Base-by-base conservation (phyloP, 1,140 invertebrate species). In the Monochamus saltuarius region DNA sequence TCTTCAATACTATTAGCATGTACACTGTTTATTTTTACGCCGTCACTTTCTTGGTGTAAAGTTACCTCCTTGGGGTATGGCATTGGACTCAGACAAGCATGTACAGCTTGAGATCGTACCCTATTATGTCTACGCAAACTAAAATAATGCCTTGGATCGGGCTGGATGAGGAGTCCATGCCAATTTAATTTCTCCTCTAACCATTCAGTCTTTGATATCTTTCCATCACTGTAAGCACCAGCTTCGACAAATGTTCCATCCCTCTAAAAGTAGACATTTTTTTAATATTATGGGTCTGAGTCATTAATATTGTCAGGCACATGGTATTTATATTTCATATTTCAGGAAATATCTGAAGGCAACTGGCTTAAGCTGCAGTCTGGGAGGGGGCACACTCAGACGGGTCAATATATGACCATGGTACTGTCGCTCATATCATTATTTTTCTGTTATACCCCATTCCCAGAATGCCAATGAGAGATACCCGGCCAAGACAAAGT, bases 31-130 rank as follows among this genome's bases (percentile, higher is more conserved):
- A 77, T 73, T 69, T 74, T 76, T 0, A 75, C 71, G 9, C 84
- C 83, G 50, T 84, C 82, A 49, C 69, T 75, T 66, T 86, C 85
- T 64, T 85, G 84, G 64, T 86, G 85, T 73, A 85, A 82, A 40
- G 84, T 83, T 59, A 87, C 81, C 80, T 90, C 87, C 79, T 89
- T 85, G 22, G 88, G 89, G 75, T 88, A 86, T 14, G 82, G 81
- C 61, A 84, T 85, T 8, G 86, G 86, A 67, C 87, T 89, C 40
- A 91, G 82, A 62, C 88, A 92, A 40, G 88, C 89, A 63, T 89
- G 87, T 43, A 88, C 75, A 2, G 87, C 82, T 63, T 83, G 79
- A 43, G 85, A 84, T 55, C 78, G 80, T 3, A 82, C 74, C 51
- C 82, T 76, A 43, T 83, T 84, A 14, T 83, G 78, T 8, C 70